Base-by-base conservation (phyloP, 2,113 vertebrate species). In the Pampusana beccarii region DNA sequence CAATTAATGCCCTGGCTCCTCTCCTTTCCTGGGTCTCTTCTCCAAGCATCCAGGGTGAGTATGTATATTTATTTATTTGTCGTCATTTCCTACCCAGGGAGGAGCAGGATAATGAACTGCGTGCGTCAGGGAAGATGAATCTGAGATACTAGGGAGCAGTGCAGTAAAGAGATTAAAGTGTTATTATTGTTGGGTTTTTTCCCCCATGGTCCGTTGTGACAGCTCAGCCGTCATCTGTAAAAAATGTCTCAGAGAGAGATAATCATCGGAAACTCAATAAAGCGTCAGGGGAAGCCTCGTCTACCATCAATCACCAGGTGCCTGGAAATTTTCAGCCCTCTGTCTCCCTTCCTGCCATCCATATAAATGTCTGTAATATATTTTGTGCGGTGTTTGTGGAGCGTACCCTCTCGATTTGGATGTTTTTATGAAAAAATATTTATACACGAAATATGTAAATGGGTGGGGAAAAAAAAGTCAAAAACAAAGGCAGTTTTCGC, bases 241-340 rank as follows among this genome's bases (percentile, higher is more conserved):
- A 98, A 98, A 98, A 99, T 99, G 99, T 99, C 98, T 98, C 97
- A 96, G 98, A 97, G 98, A 98, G 98, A 99, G 99, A 99, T 99
- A 99, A 99, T 99, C 99, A 99, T 98, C 98, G 98, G 98, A 99
- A 99, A 99, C 99, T 99, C 99, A 99, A 99, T 99, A 99, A 99
- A 99, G 99, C 99, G 99, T 99, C 99, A 98, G 97, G 97, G 98
- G 98, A 93, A 98, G 98, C 98, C 98, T 98, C 97, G 92, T 97
- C 96, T 93, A 97, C 98, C 99, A 99, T 99, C 99, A 98, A 99
- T 99, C 99, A 99, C 97, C 38, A 97, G 97, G 98, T 98, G 98
- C 99, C 99, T 99, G 99, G 99, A 99, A 99, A 99, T 98, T 98
- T 98, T 97, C 98, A 98, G 97, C 96, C 94, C 98, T 98, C 98